Evolutionary conservation across 2,797 vertebrate species (phyloP).

Genomic region (Enteromius fasciolatus): DNA sequence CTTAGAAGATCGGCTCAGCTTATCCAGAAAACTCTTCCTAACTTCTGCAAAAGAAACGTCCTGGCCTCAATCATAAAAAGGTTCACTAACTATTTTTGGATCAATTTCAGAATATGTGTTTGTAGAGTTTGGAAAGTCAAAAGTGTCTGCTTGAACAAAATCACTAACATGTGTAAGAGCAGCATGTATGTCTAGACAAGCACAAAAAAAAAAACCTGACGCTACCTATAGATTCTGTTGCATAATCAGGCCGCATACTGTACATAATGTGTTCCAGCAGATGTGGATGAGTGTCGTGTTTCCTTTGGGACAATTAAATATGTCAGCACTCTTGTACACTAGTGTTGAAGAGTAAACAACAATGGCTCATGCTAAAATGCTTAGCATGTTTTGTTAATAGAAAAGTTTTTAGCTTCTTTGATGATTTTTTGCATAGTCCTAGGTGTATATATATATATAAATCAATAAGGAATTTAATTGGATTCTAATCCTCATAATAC

Average conservation of each 20-base stretch:
- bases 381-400: not conserved
- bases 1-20: slow-evolving; percentile 26
- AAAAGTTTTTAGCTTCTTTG: not conserved
- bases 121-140: not conserved
- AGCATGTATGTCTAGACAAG: slow-evolving; percentile 24
- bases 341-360: slow-evolving; percentile 15
- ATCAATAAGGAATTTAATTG: not conserved
- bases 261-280: slow-evolving; percentile 1
- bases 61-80: slow-evolving; percentile 7
- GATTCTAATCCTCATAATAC: not conserved
- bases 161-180: not conserved
- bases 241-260: slow-evolving; percentile 9
- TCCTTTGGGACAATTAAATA: slow-evolving; percentile 6
- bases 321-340: slow-evolving; percentile 11
- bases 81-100: not conserved
- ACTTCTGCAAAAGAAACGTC: slow-evolving; percentile 14
- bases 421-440: not conserved
- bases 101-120: not conserved
- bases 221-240: slow-evolving; percentile 27
- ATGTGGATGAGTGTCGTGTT: slow-evolving; percentile 26
- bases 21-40: not conserved
- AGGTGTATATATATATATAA: no score
- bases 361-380: not conserved
- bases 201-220: slow-evolving; percentile 6
- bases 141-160: slow-evolving; percentile 1